Base-by-base conservation (phyloP, 2,888 invertebrate species). In the Thymelicus sylvestris region DNA sequence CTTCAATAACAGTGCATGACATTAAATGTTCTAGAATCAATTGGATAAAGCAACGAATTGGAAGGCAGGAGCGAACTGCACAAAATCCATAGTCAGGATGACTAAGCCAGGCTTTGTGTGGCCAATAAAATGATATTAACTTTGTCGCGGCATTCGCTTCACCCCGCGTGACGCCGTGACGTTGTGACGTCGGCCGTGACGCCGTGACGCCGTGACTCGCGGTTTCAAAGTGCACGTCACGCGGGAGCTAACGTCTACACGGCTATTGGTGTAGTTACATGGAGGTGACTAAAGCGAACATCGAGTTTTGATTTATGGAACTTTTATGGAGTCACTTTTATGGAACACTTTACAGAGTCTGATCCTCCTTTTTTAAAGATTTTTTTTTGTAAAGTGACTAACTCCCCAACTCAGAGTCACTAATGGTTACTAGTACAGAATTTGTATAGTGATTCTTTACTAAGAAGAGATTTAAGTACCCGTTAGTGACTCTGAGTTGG, bases 101-200 rank as follows among this genome's bases (percentile, higher is more conserved):
- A 79, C 74, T 55, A 38, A 55, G 66, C 39, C 41, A 7, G 73
- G 41, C 39, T 63, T 57, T 47, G 68, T 63, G 52, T 24, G 57
- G 55, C 74, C 74, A 78, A 81, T 80, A 78, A 74, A 77, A 74
- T 66, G 67, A 74, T 77, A 80, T 81, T 78, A 80, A 76, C 77
- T 74, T 77, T 76, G 81, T 77, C 80, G 72, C 72, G 19, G 19
- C 12, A 15, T 0, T 47, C 50, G 61, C 65, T 50, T 44, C 55
- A 55, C 52, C 41, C 50, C 48, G 48, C 62, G 67, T 55, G 55
- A 24, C 55, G 55, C 19, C 55, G 55, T 24, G 55, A 12, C 55
- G 55, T n/a, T 61, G 52, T 52, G 52, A 52, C 55, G 55, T 15
- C 50, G 15, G 15, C 19, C 55, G 55, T 24, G 55, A 12, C 55